Evolutionary conservation across 2,113 vertebrate species (phyloP).

Genomic region (Anguilla rostrata): DNA sequence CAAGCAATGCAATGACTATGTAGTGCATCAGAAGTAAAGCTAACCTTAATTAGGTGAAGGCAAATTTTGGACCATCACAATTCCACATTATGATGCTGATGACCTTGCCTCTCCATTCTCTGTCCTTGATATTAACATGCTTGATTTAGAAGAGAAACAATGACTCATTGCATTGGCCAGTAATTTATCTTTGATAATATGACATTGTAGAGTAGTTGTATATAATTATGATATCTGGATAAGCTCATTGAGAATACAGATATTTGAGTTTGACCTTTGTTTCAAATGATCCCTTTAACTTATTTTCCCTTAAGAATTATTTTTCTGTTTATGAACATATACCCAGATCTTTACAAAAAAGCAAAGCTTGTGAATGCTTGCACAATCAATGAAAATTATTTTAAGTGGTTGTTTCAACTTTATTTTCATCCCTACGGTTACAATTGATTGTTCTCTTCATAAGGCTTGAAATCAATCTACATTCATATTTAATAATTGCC

Average conservation of each 20-base stretch:
- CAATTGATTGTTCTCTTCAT: not conserved
- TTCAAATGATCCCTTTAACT: no score
- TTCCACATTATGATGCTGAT: not conserved
- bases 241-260: not conserved
- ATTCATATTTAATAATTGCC: slow-evolving; percentile 35
- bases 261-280: no score
- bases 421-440: not conserved
- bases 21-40: not conserved
- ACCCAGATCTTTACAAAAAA: not conserved
- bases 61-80: not conserved
- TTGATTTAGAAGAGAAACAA: not conserved
- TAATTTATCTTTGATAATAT: not conserved
- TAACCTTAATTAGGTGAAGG: not conserved
- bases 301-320: no score
- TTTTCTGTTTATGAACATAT: no score
- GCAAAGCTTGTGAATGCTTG: not conserved
- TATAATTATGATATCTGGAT: not conserved
- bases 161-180: not conserved
- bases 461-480: slow-evolving; percentile 14
- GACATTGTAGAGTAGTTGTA: not conserved
- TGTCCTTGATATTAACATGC: not conserved
- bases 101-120: not conserved
- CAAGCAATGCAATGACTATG: not conserved
- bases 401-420: not conserved
- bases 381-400: not conserved